A percentile compares a stretch with the other conserved stretches of the same genome.
Conservation (phyloP, 2,888 invertebrate genomes). For the Drosophila borealis region DNA sequence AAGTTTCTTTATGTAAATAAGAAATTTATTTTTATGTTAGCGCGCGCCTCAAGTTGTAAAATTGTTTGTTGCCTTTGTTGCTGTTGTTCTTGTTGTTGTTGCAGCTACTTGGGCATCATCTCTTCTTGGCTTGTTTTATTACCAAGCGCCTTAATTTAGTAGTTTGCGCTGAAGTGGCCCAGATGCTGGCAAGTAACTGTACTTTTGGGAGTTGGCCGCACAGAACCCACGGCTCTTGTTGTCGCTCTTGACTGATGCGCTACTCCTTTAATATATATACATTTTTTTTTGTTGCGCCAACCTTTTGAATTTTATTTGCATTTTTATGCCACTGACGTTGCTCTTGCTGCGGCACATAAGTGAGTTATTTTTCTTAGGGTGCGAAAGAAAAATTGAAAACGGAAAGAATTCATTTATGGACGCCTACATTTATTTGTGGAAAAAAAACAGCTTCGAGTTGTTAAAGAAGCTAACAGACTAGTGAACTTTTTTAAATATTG, state of each 20-base stretch:
- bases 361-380: conserved; percentile 19
- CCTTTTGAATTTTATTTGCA: conserved; percentile 67
- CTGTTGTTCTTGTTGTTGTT: conserved; percentile 23
- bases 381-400: neutral
- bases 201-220: conserved; percentile 59
- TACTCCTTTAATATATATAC: conserved; percentile 33
- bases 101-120: conserved; percentile 41
- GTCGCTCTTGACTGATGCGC: conserved; percentile 31
- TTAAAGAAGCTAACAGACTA: too few relatives aligned
- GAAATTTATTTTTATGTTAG: conserved; percentile 78
- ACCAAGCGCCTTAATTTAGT: conserved; percentile 73
- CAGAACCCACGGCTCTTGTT: conserved; percentile 10
- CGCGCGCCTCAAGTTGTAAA: conserved; percentile 76
- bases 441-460: neutral
- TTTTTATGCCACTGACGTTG: conserved; percentile 52
- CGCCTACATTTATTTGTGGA: conserved; percentile 6
- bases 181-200: conserved; percentile 59
- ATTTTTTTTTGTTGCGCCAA: conserved; percentile 22
- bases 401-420: neutral
- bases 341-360: conserved; percentile 31
- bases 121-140: conserved; percentile 67
- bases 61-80: conserved; percentile 46
- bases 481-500: too few relatives aligned
- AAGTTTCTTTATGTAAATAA: conserved; percentile 80
- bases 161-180: conserved; percentile 61